phyloP scores from a whole-genome alignment of 1,140 invertebrate species.

The Magallana gigas region DNA sequence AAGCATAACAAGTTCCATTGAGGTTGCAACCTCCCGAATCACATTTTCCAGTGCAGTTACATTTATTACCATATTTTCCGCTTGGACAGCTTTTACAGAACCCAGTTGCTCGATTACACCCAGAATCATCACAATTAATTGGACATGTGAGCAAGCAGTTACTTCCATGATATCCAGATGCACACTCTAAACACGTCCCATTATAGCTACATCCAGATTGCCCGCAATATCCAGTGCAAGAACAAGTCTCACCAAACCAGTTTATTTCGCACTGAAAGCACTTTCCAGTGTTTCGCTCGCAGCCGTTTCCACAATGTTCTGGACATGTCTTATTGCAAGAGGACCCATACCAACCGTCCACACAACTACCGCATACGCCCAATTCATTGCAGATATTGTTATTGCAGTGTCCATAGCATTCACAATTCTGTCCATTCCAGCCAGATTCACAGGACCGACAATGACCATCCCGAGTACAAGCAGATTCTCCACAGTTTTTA shows the following conservation, averaged over 20 bases:
- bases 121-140: constrained; percentile 11
- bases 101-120: constrained; percentile 27
- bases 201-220: constrained; percentile 15
- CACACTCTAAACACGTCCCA: constrained; percentile 43
- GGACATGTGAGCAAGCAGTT: constrained; percentile 46
- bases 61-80: constrained; percentile 41
- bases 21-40: constrained; percentile 2
- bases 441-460: constrained; percentile 27
- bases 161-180: constrained; percentile 23
- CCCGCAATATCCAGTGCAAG: constrained; percentile 46
- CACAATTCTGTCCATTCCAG: constrained; percentile 43
- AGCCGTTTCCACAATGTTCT: constrained; percentile 31
- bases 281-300: constrained; percentile 20
- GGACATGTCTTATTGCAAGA: constrained; percentile 41
- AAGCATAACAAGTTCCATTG: constrained; percentile 38
- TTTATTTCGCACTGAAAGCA: constrained; percentile 37
- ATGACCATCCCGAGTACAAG: not conserved
- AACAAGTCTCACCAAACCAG: constrained; percentile 43
- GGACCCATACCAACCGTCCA: constrained; percentile 26
- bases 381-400: not conserved
- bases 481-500: constrained; percentile 22
- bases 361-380: constrained; percentile 35
- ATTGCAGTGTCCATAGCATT: constrained; percentile 42
- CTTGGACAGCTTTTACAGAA: constrained; percentile 13
- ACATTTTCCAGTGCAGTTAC: constrained; percentile 37